Base-by-base conservation (phyloP, 2,113 vertebrate genomes). In the Hypanus sabinus region DNA sequence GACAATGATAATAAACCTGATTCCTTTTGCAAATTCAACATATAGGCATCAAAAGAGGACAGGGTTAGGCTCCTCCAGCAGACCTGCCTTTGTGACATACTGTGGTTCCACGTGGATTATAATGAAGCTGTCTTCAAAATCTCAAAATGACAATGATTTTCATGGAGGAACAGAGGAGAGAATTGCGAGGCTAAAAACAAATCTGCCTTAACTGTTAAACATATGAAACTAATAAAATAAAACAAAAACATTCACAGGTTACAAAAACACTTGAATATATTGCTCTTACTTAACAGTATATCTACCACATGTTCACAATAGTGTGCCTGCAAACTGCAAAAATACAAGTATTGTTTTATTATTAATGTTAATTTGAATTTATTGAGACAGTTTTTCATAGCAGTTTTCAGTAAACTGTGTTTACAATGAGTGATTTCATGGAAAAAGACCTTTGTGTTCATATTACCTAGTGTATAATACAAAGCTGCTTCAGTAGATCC, bases 401-500 rank as follows among this genome's bases (percentile, higher is more conserved):
- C 95, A 95, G 95, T 14, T 95, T 95, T 96, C 95, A 94, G 95
- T 93, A 93, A 95, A 96, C 71, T 96, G 95, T 95, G 95, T 96
- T 96, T 95, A 95, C 94, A 95, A 95, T 95, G 94, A 96, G 94
- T 95, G 94, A 96, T 95, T 96, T 96, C 95, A 95, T 95, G 94
- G 95, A 95, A 95, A 96, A 96, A 95, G 95, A 85, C 62, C 95
- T 95, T 96, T 95, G 95, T 96, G 95, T 95, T 97, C 96, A 95
- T 96, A 95, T 94, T 96, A 95, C 94, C 95, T 95, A 96, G 97
- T 96, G 96, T 95, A 96, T 96, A 97, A 97, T 97, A 93, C 91
- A 96, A 97, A 97, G 96, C 95, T 96, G 96, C 96, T 95, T 96
- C 95, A 94, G 96, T 96, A 96, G 97, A 96, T 94, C 96, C 96